Evolutionary conservation across 2,888 invertebrate genomes (phyloP), one percentile per base, ranked within the genome.

Genomic region (Bhutanitis thaidina): DNA sequence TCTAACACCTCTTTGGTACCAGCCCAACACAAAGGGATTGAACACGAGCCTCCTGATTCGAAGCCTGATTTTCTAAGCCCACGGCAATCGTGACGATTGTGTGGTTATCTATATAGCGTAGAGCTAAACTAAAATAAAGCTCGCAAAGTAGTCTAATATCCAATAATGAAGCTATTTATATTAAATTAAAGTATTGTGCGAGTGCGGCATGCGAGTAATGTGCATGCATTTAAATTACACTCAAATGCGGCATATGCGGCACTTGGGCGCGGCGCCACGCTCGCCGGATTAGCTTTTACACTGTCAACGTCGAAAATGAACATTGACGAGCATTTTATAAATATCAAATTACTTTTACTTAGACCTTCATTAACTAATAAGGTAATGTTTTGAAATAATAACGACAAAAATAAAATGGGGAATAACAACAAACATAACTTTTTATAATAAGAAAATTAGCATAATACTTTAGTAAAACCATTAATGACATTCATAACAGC

Each of bases 201-300:
- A 60, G 60, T 62, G 64, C 68, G 67, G 67, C 59, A 65, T 65
- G 61, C 69, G 67, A 71, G 79, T 80, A 77, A 77, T 79, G 75
- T 77, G 74, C 69, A 75, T 82, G 80, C 80, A 83, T 82, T 80
- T 82, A 82, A 80, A 82, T 82, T 79, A 79, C 76, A 62, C 64
- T 74, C 67, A 79, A 81, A 81, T 79, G 80, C 70, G 69, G 67
- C 74, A 72, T 59, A 61, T 62, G 65, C 60, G 64, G 58, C 62
- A 53, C 55, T 47, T 49, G 53, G 49, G 57, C 50, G 57, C 54
- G 54, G 57, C 43, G 60, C 54, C 58, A 58, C 43, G 44, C 52
- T 43, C 55, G 50, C 47, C 50, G 61, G 59, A 62, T 64, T 64
- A 67, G 62, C 64, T 64, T 57, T 55, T 57, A 61, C 59, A 43